These are phyloP conservation scores for Nomada lathburiana DNA, from an alignment of 2,888 invertebrate genomes.

Conservation along the genomic window DNA sequence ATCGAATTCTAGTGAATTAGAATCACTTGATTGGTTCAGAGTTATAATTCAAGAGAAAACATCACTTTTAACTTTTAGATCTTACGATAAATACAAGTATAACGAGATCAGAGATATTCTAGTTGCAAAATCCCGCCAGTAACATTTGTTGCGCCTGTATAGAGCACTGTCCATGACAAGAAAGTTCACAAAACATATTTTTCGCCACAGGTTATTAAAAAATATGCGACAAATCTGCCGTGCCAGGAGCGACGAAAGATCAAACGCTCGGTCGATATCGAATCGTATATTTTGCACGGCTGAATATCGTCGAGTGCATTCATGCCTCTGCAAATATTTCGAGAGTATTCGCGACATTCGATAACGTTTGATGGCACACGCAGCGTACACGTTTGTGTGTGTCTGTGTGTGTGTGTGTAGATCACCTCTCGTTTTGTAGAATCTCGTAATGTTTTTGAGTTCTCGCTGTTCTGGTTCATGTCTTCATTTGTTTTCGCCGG, in stretches of 20 bases:
- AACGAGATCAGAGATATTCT: too few relatives aligned
- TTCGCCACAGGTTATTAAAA: background rate
- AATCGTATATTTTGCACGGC: constrained; percentile 21
- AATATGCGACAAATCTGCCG: constrained; percentile 1
- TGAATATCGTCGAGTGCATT: constrained; percentile 21
- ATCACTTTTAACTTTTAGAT: too few relatives aligned
- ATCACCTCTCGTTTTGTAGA: constrained; percentile 7
- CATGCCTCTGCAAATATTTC: constrained; percentile 26
- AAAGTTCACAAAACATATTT: too few relatives aligned
- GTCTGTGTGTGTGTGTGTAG: background rate
- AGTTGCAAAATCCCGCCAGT: too few relatives aligned
- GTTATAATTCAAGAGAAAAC: too few relatives aligned
- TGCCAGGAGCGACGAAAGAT: background rate
- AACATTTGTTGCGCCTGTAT: background rate
- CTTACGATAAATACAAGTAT: too few relatives aligned
- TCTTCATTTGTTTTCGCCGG: constrained; percentile 20
- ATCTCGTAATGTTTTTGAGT: constrained; percentile 13
- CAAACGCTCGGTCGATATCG: constrained; percentile 13
- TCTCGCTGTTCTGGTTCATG: background rate
- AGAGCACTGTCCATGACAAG: too few relatives aligned
- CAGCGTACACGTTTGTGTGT: background rate
- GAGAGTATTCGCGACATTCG: constrained; percentile 21
- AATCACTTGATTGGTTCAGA: too few relatives aligned
- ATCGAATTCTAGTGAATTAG: too few relatives aligned
- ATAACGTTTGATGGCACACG: constrained; percentile 7